Evolutionary conservation across 2,888 invertebrate genomes (phyloP).

Genomic region (Halocaridina rubra): DNA sequence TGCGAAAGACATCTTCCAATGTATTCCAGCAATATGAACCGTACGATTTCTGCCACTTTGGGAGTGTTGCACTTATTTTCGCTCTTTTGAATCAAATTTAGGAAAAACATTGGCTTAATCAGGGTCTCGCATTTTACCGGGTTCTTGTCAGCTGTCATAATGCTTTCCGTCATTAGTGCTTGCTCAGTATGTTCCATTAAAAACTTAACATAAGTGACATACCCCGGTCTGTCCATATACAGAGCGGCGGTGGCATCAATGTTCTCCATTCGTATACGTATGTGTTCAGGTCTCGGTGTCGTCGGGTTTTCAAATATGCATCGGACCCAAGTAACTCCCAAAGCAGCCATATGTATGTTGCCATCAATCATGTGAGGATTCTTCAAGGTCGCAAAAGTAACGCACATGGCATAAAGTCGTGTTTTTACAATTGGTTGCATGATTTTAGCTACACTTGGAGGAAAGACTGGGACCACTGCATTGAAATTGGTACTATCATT

Average conservation of each 20-base stretch:
- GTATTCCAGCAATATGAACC: constrained; percentile 22
- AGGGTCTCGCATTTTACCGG: constrained; percentile 37
- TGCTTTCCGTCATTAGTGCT: constrained; percentile 48
- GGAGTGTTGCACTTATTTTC: not conserved
- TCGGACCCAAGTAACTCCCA: constrained; percentile 37
- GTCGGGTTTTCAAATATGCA: constrained; percentile 28
- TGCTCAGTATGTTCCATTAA: not conserved
- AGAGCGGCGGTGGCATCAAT: constrained; percentile 26
- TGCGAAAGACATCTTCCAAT: constrained; percentile 22
- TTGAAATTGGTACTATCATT: constrained; percentile 23
- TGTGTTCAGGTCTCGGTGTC: constrained; percentile 20
- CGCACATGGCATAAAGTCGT: constrained; percentile 26
- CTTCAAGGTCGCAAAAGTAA: constrained; percentile 42
- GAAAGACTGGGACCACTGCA: constrained; percentile 45
- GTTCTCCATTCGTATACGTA: not conserved
- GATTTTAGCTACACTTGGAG: not conserved
- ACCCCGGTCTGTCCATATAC: constrained; percentile 14
- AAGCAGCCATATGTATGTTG: constrained; percentile 32
- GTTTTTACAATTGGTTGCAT: constrained; percentile 25
- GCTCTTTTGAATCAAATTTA: not conserved
- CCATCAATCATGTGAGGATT: constrained; percentile 45
- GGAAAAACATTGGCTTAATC: constrained; percentile 35
- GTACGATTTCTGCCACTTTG: not conserved
- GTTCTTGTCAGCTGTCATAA: not conserved
- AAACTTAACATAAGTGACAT: not conserved